Conservation (phyloP, 2,113 vertebrate genomes). For the Phylloscopus trochilus region DNA sequence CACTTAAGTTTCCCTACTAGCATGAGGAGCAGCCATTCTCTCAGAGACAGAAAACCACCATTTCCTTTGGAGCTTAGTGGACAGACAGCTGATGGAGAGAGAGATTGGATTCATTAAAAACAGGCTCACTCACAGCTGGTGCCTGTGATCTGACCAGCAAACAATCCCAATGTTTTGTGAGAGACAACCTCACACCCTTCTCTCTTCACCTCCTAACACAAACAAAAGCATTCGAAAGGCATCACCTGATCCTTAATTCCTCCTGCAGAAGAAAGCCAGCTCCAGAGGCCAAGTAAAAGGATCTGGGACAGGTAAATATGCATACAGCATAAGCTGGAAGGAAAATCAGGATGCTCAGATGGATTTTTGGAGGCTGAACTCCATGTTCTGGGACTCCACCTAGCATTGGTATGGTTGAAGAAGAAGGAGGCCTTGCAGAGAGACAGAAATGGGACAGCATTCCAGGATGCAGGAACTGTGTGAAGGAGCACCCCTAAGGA, state of each 20-base stretch:
- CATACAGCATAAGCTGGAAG: not conserved
- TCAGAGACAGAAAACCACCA: not conserved
- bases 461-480: not conserved
- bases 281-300: not conserved
- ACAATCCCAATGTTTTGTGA: not conserved
- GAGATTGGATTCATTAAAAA: not conserved
- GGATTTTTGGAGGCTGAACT: not conserved
- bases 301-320: not conserved
- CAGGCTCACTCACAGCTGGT: not conserved
- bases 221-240: not conserved
- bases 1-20: not conserved
- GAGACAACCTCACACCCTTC: not conserved
- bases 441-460: not conserved
- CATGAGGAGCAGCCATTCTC: not conserved
- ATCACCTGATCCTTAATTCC: not conserved
- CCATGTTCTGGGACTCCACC: not conserved
- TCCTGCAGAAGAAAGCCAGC: not conserved
- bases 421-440: not conserved
- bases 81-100: not conserved
- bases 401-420: not conserved
- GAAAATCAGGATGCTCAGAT: not conserved
- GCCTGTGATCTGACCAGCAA: not conserved
- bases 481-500: not conserved
- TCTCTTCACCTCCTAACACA: not conserved
- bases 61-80: not conserved